Percentiles rank a stretch among this genome's conserved stretches.
Conservation (phyloP, 1,140 invertebrate genomes). For the Bombus superbus region DNA sequence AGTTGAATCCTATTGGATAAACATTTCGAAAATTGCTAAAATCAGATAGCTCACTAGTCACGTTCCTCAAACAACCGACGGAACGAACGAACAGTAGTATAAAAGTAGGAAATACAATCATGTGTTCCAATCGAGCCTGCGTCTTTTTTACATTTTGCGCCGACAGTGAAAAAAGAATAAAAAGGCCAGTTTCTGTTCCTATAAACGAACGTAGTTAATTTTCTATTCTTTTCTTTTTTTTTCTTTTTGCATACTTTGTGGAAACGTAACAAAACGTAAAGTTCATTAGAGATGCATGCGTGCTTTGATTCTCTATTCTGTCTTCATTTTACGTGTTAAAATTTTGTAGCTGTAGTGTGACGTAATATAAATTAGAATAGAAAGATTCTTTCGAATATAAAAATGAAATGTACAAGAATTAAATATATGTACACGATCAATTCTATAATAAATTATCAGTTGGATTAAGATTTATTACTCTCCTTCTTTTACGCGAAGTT, state of each 20-base stretch:
- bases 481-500: neutral
- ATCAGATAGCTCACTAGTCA: constrained; percentile 39
- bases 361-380: no score
- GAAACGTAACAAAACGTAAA: neutral
- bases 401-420: neutral
- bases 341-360: no score
- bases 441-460: no score
- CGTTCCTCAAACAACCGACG: constrained; percentile 54
- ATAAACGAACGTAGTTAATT: neutral
- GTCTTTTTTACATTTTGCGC: neutral
- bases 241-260: neutral
- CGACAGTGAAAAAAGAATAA: no score
- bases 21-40: constrained; percentile 45
- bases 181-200: neutral
- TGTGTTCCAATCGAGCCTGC: neutral
- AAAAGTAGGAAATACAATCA: neutral
- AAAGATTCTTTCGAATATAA: neutral
- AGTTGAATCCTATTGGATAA: neutral
- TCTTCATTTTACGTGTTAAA: neutral
- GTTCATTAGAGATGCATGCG: neutral
- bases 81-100: neutral
- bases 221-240: neutral
- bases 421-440: no score
- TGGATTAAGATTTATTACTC: neutral
- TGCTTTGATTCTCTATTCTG: neutral